A percentile compares a stretch with the other conserved stretches of the same genome.
Conservation (phyloP, 1,140 invertebrate genomes). For the Gerris buenoi region DNA sequence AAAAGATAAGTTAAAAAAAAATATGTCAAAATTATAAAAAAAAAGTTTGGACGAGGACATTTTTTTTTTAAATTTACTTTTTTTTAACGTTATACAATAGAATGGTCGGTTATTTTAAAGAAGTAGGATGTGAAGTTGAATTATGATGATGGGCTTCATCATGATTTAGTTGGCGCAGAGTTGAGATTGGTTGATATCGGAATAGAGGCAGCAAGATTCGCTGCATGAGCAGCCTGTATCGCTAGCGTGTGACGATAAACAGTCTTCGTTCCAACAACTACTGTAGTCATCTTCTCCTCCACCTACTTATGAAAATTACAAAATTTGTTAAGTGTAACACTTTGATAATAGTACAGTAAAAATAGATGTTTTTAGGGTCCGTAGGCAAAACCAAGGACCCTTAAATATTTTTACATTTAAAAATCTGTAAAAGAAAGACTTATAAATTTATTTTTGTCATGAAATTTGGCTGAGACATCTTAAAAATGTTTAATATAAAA, state of each 20-base stretch:
- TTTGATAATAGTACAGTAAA: neutral
- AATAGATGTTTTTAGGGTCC: neutral
- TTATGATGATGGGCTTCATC: neutral
- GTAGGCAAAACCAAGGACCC: too few species aligned
- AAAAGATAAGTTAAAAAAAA: too few species aligned
- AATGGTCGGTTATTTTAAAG: too few species aligned
- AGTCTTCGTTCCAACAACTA: constrained; percentile 16
- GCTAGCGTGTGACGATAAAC: constrained; percentile 12
- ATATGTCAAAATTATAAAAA: too few species aligned
- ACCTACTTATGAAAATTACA: too few species aligned
- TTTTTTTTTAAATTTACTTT: neutral
- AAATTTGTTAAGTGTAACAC: neutral
- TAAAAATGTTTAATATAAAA: too few species aligned
- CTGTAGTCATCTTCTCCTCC: constrained; percentile 9
- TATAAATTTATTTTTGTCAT: too few species aligned
- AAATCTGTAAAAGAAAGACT: too few species aligned
- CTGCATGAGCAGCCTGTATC: constrained; percentile 17
- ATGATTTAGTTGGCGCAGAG: constrained; percentile 14
- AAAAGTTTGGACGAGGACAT: neutral
- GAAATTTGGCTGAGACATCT: too few species aligned
- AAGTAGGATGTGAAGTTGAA: neutral
- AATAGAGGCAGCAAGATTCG: constrained; percentile 16
- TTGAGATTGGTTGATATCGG: constrained; percentile 12
- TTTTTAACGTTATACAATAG: constrained; percentile 2
- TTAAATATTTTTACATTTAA: neutral